Base-by-base conservation (phyloP, 2,113 vertebrate genomes). In the Gila orcuttii region DNA sequence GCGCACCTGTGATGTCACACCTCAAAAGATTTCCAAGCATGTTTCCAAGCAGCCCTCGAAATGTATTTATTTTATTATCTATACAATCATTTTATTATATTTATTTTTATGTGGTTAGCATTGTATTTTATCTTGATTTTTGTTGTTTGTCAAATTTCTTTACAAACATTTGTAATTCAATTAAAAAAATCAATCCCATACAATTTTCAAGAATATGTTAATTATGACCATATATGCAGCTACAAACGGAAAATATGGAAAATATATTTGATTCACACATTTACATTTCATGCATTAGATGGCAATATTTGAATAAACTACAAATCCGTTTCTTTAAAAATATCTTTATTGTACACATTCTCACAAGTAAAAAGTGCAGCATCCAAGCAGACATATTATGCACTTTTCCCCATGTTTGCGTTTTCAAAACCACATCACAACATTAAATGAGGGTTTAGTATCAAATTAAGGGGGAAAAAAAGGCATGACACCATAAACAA, bases 401-500 rank as follows among this genome's bases (percentile, higher is more conserved):
- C 79, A 83, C 77, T 19, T 33, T n/a, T 25, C 10, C 62, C 28
- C 80, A 76, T 33, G 47, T 64, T 62, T n/a, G 21, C 39, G 13
- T 78, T 36, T 59, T 66, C 64, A 82, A 75, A 59, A 69, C 31
- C 57, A 42, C 81, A 60, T 19, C 82, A 80, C 75, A 82, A 87
- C 86, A 89, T 89, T 87, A 86, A 90, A 59, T 79, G 82, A 82
- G 66, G 82, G 87, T 90, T 60, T 74, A 85, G 33, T 68, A 83
- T 42, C 66, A 84, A 74, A 62, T 81, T 21, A 87, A 79, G 88
- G 84, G 89, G 85, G 89, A 84, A 86, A 90, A 45, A 86, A 80
- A 86, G 76, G 86, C 89, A 80, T 50, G 9, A 85, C 81, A 84
- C 87, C 82, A 86, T 8, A 89, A 90, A 90, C 85, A 89, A 87